A percentile compares a stretch with the other conserved stretches of the same genome.
phyloP scores from a whole-genome alignment of 2,888 invertebrate genomes.

The Leptodirus hochenwartii region DNA sequence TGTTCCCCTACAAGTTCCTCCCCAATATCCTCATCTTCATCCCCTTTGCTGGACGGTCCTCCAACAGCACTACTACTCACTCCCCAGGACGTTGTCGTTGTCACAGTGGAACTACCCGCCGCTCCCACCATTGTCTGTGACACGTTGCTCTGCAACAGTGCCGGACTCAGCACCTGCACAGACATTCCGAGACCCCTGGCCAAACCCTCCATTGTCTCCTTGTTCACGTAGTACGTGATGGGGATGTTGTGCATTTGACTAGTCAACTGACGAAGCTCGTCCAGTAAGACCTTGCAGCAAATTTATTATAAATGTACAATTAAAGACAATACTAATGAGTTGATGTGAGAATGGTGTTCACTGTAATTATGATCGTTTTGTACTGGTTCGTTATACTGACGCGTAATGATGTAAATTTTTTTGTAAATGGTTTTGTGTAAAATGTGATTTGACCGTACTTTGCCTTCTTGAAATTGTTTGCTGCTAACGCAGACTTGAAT shows the following conservation, averaged over 20 bases:
- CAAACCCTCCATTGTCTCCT: conserved; percentile 23
- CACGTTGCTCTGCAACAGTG: conserved; percentile 11
- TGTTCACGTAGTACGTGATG: conserved; percentile 26
- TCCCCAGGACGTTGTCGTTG: conserved; percentile 4
- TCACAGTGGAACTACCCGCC: no score
- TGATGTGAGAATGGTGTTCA: no score
- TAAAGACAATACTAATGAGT: no score
- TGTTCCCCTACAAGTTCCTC: conserved; percentile 20
- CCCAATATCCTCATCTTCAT: conserved; percentile 18
- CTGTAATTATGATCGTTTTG: no score
- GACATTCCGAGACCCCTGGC: conserved; percentile 24
- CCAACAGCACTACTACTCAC: neutral
- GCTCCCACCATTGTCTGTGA: no score
- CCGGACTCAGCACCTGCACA: conserved; percentile 19
- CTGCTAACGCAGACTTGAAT: conserved; percentile 24
- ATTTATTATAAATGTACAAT: no score
- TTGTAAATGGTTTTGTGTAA: no score
- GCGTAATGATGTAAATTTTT: no score
- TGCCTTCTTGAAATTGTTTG: conserved; percentile 21
- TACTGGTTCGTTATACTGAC: no score
- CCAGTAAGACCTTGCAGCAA: no score
- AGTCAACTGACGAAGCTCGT: conserved; percentile 22
- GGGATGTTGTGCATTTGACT: conserved; percentile 17
- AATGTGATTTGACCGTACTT: no score
- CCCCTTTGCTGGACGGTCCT: conserved; percentile 12